Percentiles rank a stretch among this genome's conserved stretches.
phyloP scores from a whole-genome alignment of 1,140 invertebrate species.

The Drosophila subobscura region DNA sequence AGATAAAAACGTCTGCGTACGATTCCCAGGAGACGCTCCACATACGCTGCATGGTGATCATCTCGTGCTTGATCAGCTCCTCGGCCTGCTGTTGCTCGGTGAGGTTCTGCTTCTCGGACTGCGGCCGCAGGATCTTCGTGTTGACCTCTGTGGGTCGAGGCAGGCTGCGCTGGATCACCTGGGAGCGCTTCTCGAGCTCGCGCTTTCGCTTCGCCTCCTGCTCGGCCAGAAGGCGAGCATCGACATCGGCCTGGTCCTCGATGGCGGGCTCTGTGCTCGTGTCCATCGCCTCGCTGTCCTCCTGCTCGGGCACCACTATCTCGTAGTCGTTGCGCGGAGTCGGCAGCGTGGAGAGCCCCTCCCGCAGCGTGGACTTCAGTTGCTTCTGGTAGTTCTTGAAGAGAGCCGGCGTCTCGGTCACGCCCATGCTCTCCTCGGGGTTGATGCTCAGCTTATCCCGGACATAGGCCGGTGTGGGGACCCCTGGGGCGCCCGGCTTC shows the following conservation, averaged over 20 bases:
- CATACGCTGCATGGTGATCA: slow-evolving; percentile 94
- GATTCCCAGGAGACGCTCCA: background rate
- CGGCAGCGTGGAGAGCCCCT: slow-evolving; percentile 92
- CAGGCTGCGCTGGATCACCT: slow-evolving; percentile 94
- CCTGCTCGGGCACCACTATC: slow-evolving; percentile 97
- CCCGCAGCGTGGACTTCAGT: slow-evolving; percentile 88
- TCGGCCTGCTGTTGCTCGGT: slow-evolving; percentile 97
- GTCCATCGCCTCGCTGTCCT: slow-evolving; percentile 86
- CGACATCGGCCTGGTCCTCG: slow-evolving; percentile 96
- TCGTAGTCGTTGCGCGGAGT: slow-evolving; percentile 98
- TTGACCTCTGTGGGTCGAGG: slow-evolving; percentile 95
- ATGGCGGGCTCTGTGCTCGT: slow-evolving; percentile 84
- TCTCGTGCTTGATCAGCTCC: slow-evolving; percentile 98
- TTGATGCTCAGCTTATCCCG: slow-evolving; percentile 98
- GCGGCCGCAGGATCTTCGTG: slow-evolving; percentile 90
- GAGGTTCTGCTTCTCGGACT: slow-evolving; percentile 88
- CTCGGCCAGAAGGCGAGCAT: slow-evolving; percentile 85
- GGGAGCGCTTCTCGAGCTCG: slow-evolving; percentile 92
- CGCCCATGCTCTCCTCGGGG: slow-evolving; percentile 90
- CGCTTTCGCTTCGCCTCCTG: slow-evolving; percentile 65
- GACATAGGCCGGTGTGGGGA: slow-evolving; percentile 84
- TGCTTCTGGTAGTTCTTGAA: slow-evolving; percentile 88
- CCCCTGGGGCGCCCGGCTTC: slow-evolving; percentile 59
- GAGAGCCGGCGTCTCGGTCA: slow-evolving; percentile 87
- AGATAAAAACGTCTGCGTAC: no score